Evolutionary conservation across 2,888 invertebrate genomes (phyloP).

Genomic region (Hetaerina titia): DNA sequence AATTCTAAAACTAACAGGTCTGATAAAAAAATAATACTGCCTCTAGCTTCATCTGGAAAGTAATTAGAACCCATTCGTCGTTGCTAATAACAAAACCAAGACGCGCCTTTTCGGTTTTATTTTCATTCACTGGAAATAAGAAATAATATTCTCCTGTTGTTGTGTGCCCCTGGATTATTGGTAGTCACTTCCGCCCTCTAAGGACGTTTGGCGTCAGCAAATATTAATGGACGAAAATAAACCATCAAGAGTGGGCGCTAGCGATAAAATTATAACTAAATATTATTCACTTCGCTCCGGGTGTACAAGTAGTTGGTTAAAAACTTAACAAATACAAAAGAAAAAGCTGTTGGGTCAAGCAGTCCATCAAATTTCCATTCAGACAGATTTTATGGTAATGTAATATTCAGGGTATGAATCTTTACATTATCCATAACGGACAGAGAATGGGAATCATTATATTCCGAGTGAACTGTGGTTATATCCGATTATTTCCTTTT

Average conservation of each 20-base stretch:
- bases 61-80: too few species aligned
- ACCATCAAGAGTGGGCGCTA: not conserved
- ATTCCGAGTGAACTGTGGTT: conserved; percentile 25
- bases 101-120: too few species aligned
- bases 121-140: too few species aligned
- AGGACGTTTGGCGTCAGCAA: not conserved
- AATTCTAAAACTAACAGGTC: too few species aligned
- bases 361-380: conserved; percentile 54
- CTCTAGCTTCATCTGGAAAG: too few species aligned
- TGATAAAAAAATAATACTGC: too few species aligned
- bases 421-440: not conserved
- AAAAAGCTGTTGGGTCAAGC: not conserved
- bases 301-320: not conserved
- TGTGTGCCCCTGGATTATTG: not conserved
- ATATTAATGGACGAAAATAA: conserved; percentile 2
- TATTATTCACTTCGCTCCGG: not conserved
- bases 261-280: not conserved
- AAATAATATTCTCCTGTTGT: too few species aligned
- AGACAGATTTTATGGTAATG: conserved; percentile 32
- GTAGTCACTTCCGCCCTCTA: not conserved
- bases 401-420: not conserved
- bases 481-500: conserved; percentile 32
- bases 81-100: too few species aligned
- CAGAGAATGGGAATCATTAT: conserved; percentile 17
- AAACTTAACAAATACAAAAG: not conserved